These are phyloP conservation scores for Drosophila mojavensis DNA, from an alignment of 1,140 invertebrate species.

Conservation along the genomic window DNA sequence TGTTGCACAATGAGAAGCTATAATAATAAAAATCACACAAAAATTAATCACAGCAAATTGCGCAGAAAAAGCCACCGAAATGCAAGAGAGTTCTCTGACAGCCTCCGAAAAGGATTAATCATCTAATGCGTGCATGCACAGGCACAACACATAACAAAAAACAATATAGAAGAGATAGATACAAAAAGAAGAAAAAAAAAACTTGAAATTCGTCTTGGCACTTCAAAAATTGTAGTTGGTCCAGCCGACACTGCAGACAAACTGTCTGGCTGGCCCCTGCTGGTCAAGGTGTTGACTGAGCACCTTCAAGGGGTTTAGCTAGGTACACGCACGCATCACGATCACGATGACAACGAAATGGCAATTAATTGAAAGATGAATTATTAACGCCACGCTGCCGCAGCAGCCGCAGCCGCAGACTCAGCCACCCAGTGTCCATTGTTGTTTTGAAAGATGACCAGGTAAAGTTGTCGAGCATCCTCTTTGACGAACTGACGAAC, in stretches of 20 bases:
- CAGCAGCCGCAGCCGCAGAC: constrained; percentile 32
- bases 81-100: constrained; percentile 51
- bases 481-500: constrained; percentile 26
- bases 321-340: constrained; percentile 15
- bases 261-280: constrained; percentile 11
- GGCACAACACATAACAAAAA: constrained; percentile 16
- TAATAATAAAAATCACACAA: constrained; percentile 56
- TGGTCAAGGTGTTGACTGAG: constrained; percentile 79
- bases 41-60: constrained; percentile 80
- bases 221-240: constrained; percentile 47
- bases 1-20: constrained; percentile 41
- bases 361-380: constrained; percentile 83
- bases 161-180: background rate
- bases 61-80: constrained; percentile 73
- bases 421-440: constrained; percentile 68
- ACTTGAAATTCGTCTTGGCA: constrained; percentile 80
- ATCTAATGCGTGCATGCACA: constrained; percentile 51
- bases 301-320: constrained; percentile 39
- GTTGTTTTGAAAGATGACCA: constrained; percentile 68
- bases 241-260: constrained; percentile 2
- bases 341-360: constrained; percentile 69
- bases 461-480: constrained; percentile 66
- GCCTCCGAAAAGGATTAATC: constrained; percentile 66
- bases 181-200: constrained; percentile 49
- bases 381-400: constrained; percentile 69